phyloP scores from a whole-genome alignment of 2,888 invertebrate species.

The Nudaria mundana region DNA sequence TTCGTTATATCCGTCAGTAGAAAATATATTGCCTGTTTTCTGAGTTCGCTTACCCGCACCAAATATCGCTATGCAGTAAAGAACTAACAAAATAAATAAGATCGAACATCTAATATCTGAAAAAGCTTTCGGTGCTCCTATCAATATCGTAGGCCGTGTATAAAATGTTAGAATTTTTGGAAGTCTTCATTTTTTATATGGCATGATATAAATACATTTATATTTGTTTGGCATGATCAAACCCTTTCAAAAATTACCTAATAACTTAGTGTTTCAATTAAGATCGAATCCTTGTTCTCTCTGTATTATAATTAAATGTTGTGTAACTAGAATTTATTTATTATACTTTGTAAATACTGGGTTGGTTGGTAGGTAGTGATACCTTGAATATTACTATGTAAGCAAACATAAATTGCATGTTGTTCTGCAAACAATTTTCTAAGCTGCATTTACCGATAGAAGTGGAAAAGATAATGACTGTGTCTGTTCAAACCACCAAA shows the following conservation, averaged over 20 bases:
- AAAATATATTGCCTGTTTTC: conserved; percentile 52
- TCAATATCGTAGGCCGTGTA: conserved; percentile 22
- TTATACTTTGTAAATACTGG: background rate
- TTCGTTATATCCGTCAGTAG: conserved; percentile 35
- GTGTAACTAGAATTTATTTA: background rate
- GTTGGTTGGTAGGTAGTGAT: background rate
- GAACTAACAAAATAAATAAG: conserved; percentile 34
- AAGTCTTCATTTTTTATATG: too few relatives aligned
- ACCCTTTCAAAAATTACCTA: too few relatives aligned
- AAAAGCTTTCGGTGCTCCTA: conserved; percentile 23
- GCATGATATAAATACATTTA: too few relatives aligned
- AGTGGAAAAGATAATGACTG: conserved; percentile 43
- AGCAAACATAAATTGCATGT: background rate
- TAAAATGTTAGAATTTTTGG: background rate
- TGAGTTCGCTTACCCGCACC: conserved; percentile 31
- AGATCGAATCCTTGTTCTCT: background rate
- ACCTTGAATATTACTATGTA: too few relatives aligned
- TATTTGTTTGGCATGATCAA: too few relatives aligned
- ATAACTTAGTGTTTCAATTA: too few relatives aligned
- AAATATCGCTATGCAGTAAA: conserved; percentile 35
- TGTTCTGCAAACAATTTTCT: background rate
- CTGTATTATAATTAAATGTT: background rate
- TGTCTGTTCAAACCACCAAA: conserved; percentile 51
- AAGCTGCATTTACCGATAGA: conserved; percentile 40
- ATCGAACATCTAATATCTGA: conserved; percentile 30